A percentile compares a stretch with the other conserved stretches of the same genome.
Conservation (phyloP, 2,797 vertebrate species). For the Lagocephalus sceleratus region DNA sequence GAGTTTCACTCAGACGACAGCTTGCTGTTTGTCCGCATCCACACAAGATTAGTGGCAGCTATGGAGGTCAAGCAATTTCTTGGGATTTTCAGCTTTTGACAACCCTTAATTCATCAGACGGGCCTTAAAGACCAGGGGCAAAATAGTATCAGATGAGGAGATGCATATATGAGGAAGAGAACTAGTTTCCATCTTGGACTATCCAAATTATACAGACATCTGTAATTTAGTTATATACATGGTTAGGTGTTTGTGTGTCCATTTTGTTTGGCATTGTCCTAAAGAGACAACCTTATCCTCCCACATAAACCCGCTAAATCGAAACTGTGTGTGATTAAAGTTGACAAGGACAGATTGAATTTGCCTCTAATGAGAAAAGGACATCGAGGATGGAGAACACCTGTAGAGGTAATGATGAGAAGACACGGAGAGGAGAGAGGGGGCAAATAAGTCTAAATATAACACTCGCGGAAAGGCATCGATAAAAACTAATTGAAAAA, state of each 20-base stretch:
- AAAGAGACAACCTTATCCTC: conserved; percentile 62
- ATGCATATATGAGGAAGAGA: conserved; percentile 23
- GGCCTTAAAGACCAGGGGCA: conserved; percentile 32
- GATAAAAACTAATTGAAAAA: background rate
- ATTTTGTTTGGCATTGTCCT: conserved; percentile 49
- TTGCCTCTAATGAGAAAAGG: conserved; percentile 68
- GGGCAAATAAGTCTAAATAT: conserved; percentile 8
- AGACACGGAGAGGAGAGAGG: conserved; percentile 29
- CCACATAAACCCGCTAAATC: conserved; percentile 65
- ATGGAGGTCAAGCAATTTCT: conserved; percentile 28
- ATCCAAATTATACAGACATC: background rate
- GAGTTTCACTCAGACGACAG: conserved; percentile 9
- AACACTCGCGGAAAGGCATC: background rate
- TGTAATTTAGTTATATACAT: background rate
- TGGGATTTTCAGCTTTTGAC: conserved; percentile 43
- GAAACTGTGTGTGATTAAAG: conserved; percentile 78
- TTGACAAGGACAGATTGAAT: conserved; percentile 78
- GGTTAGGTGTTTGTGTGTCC: conserved; percentile 31
- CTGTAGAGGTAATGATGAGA: conserved; percentile 46
- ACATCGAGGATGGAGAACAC: conserved; percentile 52
- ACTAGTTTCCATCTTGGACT: conserved; percentile 31
- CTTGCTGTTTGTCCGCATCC: conserved; percentile 18
- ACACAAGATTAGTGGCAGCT: conserved; percentile 35
- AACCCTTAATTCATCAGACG: conserved; percentile 27
- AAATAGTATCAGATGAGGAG: conserved; percentile 28